Evolutionary conservation across 30 jellyfish, hydroid and myxozoan species (phyloP).

Genomic region (Hydractinia symbiolongicarpus): DNA sequence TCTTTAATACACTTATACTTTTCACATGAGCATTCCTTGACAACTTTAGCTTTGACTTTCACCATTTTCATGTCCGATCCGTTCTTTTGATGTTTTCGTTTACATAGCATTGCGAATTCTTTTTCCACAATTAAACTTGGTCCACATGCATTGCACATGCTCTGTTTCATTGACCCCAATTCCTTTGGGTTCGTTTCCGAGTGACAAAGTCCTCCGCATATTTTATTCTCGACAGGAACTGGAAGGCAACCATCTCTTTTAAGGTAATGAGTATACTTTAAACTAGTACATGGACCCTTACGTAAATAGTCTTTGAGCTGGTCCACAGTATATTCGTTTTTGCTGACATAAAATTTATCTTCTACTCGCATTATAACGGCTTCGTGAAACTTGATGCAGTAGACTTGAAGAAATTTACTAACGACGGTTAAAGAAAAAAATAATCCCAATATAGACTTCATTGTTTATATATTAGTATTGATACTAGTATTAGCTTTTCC

Average conservation of each 20-base stretch:
- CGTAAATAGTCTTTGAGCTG: not conserved
- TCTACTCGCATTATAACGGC: not conserved
- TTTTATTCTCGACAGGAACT: not conserved
- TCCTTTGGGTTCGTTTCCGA: conserved; percentile 4
- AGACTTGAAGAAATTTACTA: no score
- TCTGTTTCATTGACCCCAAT: not conserved
- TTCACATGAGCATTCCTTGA: not conserved
- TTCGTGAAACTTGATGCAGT: no score
- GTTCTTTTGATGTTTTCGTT: not conserved
- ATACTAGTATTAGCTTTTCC: no score
- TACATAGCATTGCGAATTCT: not conserved
- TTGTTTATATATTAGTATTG: no score
- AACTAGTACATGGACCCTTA: conserved; percentile 11
- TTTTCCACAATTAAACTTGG: not conserved
- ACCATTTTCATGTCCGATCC: not conserved
- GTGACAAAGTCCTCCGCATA: conserved; percentile 7
- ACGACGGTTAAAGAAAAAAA: no score
- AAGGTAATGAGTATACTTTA: not conserved
- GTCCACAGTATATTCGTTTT: not conserved
- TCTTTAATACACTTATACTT: not conserved
- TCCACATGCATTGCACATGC: conserved; percentile 1
- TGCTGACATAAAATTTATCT: not conserved
- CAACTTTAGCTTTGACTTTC: not conserved
- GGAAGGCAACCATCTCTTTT: conserved; percentile 1
- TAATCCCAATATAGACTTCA: no score